These are phyloP conservation scores for Heteronetta atricapilla DNA, from an alignment of 2,113 vertebrate genomes.

Conservation along the genomic window DNA sequence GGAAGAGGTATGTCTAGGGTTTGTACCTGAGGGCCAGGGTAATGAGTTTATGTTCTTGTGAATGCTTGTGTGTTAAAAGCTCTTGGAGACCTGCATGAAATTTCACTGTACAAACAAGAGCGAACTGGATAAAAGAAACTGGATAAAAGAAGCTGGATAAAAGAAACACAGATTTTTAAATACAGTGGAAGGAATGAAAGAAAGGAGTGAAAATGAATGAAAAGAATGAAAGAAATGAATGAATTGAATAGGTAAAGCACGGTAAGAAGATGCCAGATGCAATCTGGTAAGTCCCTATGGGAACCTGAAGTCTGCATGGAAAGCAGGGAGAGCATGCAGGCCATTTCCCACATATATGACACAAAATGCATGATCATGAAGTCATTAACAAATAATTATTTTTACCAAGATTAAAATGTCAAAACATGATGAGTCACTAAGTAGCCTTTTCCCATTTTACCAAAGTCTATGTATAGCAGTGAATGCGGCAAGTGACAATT, in stretches of 20 bases:
- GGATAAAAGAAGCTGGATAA: not conserved
- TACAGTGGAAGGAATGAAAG: not conserved
- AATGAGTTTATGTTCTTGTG: not conserved
- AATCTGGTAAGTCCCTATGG: not conserved
- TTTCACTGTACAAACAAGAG: not conserved
- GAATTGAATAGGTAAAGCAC: not conserved
- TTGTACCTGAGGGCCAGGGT: not conserved
- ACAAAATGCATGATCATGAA: not conserved
- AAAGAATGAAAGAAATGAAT: not conserved
- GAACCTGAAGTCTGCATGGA: not conserved
- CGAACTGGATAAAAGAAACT: not conserved
- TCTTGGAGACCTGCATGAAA: not conserved
- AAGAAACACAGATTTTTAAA: not conserved
- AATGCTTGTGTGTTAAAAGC: not conserved
- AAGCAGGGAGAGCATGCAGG: not conserved
- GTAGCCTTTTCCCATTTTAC: not conserved
- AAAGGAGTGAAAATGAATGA: not conserved
- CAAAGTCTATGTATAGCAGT: not conserved
- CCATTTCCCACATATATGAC: not conserved
- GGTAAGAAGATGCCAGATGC: not conserved
- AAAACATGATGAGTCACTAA: not conserved
- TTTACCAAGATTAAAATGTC: not conserved
- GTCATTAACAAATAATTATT: not conserved
- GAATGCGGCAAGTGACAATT: not conserved
- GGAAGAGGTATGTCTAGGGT: not conserved